A percentile compares a stretch with the other conserved stretches of the same genome.
These are phyloP conservation scores for Saxidomus purpurata DNA, from an alignment of 1,140 invertebrate genomes.

Conservation along the genomic window DNA sequence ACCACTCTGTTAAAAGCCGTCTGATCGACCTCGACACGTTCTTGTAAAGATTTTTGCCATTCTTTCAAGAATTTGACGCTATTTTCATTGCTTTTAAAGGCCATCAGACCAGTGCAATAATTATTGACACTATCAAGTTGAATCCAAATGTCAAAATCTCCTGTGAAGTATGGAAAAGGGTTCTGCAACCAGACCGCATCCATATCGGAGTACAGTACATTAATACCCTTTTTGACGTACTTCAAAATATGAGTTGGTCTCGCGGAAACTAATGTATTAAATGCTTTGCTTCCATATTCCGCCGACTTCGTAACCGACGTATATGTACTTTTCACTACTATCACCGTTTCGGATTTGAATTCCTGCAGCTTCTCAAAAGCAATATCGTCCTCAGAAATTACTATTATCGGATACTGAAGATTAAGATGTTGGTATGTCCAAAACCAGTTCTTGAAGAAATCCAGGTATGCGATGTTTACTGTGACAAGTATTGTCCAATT, in stretches of 20 bases:
- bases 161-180: slow-evolving; percentile 15
- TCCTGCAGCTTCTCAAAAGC: background rate
- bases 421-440: background rate
- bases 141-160: slow-evolving; percentile 25
- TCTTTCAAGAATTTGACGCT: background rate
- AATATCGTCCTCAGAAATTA: background rate
- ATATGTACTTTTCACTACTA: background rate
- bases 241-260: slow-evolving; percentile 13
- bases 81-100: background rate
- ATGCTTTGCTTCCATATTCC: background rate
- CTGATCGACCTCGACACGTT: background rate
- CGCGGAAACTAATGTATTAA: background rate
- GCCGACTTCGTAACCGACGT: background rate
- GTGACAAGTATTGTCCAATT: slow-evolving; percentile 41
- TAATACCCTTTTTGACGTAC: background rate
- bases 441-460: slow-evolving; percentile 20
- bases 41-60: background rate
- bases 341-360: background rate
- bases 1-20: background rate
- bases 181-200: slow-evolving; percentile 25
- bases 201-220: slow-evolving; percentile 14
- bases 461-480: slow-evolving; percentile 8
- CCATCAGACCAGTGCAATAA: slow-evolving; percentile 33
- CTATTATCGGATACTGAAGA: background rate
- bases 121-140: background rate